Conservation (phyloP, 2,888 invertebrate species). For the Callyntrura guangdongensis region DNA sequence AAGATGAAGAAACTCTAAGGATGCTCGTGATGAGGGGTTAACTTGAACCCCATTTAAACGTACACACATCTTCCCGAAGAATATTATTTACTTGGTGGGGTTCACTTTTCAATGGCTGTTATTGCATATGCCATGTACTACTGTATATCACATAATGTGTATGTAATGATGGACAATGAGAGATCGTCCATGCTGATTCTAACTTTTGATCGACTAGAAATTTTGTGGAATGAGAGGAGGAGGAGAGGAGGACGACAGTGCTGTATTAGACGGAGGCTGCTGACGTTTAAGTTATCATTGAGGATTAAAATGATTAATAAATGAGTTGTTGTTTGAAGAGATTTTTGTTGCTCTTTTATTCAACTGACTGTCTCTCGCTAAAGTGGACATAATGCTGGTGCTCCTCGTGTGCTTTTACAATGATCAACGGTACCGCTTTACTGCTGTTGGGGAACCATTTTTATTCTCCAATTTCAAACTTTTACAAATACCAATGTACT, state of each 20-base stretch:
- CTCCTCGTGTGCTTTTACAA: constrained; percentile 2
- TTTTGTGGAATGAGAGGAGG: constrained; percentile 21
- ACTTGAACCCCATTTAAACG: constrained; percentile 16
- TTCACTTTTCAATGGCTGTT: not conserved
- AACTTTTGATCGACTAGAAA: not conserved
- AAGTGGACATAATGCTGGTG: constrained; percentile 32
- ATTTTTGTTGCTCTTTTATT: constrained; percentile 42
- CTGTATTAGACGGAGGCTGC: constrained; percentile 33
- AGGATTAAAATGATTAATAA: constrained; percentile 84
- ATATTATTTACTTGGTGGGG: constrained; percentile 1
- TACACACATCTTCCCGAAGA: not conserved
- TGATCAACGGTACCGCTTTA: not conserved
- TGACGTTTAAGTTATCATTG: constrained; percentile 78
- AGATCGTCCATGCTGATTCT: constrained; percentile 17
- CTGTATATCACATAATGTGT: not conserved
- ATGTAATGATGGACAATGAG: constrained; percentile 17
- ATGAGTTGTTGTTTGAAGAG: constrained; percentile 77
- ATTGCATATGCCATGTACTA: too few relatives aligned
- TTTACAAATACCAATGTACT: not conserved
- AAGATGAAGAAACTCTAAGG: constrained; percentile 22
- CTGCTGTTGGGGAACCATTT: not conserved
- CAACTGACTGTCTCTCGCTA: constrained; percentile 47
- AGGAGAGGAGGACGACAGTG: constrained; percentile 41
- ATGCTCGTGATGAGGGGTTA: constrained; percentile 20
- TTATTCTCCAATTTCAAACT: constrained; percentile 10